Evolutionary conservation across 2,888 invertebrate species (phyloP).

Genomic region (Zygothrica quintamaculata): DNA sequence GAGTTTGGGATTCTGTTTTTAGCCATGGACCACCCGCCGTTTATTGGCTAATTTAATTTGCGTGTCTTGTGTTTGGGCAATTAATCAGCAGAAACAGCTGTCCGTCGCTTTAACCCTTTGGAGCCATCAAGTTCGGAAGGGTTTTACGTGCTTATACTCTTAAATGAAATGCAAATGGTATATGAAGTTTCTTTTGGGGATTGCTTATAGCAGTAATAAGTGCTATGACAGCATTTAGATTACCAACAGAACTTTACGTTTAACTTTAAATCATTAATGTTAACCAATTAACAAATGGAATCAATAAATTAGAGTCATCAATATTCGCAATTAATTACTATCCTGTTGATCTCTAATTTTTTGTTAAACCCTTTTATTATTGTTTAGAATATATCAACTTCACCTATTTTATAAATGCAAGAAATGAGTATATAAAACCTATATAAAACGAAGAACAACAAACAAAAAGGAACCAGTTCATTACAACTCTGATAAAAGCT

Average conservation of each 20-base stretch:
- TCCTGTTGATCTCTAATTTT: too few species aligned
- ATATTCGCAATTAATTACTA: too few species aligned
- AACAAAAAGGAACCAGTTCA: too few species aligned
- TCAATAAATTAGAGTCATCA: too few species aligned
- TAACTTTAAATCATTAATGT: constrained; percentile 5
- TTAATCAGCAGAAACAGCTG: constrained; percentile 79
- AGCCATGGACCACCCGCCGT: constrained; percentile 62
- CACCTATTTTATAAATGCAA: too few species aligned
- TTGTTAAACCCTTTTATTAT: too few species aligned
- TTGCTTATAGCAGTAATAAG: constrained; percentile 11
- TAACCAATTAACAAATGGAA: constrained; percentile 15
- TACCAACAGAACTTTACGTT: constrained; percentile 20
- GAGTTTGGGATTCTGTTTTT: neutral
- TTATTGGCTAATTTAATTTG: constrained; percentile 81
- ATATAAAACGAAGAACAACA: too few species aligned
- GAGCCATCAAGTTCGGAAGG: constrained; percentile 5
- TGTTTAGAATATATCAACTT: too few species aligned
- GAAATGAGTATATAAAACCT: too few species aligned
- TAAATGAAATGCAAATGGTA: constrained; percentile 14
- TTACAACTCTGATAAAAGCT: too few species aligned
- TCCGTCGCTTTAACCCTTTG: constrained; percentile 72
- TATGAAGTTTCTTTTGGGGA: constrained; percentile 2
- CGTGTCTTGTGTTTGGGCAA: constrained; percentile 80
- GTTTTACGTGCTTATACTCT: constrained; percentile 35
- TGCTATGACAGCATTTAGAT: constrained; percentile 26